Conservation (phyloP, 2,797 vertebrate genomes). For the Schizopygopsis pylzovi region DNA sequence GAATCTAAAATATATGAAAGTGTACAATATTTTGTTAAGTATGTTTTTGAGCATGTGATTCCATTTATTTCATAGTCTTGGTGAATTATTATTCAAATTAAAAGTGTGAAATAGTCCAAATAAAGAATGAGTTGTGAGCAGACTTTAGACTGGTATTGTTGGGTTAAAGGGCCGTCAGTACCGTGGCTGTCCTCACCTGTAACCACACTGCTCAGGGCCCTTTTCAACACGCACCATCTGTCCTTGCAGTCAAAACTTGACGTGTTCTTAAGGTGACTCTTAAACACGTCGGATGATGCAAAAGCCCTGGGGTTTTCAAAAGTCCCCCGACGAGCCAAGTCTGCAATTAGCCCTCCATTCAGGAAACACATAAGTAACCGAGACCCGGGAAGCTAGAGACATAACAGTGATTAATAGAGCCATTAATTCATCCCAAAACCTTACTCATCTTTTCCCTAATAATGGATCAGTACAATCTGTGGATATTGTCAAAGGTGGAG, state of each 20-base stretch:
- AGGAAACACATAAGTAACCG: conserved; percentile 64
- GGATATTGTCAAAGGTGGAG: conserved; percentile 62
- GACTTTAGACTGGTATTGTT: neutral
- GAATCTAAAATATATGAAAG: neutral
- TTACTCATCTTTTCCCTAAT: conserved; percentile 65
- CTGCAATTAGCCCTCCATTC: conserved; percentile 60
- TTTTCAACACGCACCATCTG: neutral
- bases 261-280: conserved; percentile 45
- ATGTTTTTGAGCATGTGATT: neutral
- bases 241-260: conserved; percentile 16
- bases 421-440: conserved; percentile 67
- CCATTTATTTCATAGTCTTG: neutral
- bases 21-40: neutral
- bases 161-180: neutral
- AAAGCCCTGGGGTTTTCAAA: conserved; percentile 44
- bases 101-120: too few species aligned
- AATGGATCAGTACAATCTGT: conserved; percentile 65
- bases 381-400: conserved; percentile 56
- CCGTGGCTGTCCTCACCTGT: neutral
- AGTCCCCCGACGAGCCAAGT: conserved; percentile 59
- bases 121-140: neutral
- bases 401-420: conserved; percentile 65
- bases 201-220: neutral
- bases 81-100: neutral
- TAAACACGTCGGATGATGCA: conserved; percentile 20